Conservation (phyloP, 2,113 vertebrate species). For the Siniperca chuatsi region DNA sequence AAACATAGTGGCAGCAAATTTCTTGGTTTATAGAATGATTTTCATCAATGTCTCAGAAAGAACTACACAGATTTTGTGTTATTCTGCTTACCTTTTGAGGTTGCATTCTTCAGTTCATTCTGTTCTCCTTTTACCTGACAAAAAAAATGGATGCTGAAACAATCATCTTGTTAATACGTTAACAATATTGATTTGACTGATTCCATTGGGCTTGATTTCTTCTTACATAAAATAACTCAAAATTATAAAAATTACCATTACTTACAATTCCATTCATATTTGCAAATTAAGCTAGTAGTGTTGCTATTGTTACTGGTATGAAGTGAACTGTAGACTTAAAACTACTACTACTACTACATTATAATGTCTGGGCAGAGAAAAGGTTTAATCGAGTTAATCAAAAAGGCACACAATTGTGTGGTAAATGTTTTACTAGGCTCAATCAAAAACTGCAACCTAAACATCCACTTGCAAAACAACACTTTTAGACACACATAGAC, state of each 20-base stretch:
- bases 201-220: background rate
- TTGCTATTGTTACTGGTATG: background rate
- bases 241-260: background rate
- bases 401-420: background rate
- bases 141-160: background rate
- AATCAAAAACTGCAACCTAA: background rate
- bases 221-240: background rate
- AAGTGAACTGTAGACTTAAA: background rate
- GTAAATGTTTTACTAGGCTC: background rate
- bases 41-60: background rate
- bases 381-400: background rate
- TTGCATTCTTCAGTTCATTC: slow-evolving; percentile 82
- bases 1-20: background rate
- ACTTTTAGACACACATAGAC: background rate
- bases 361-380: background rate
- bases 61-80: background rate
- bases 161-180: background rate
- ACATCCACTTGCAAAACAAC: background rate
- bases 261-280: background rate
- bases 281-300: background rate
- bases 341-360: background rate
- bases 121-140: slow-evolving; percentile 89
- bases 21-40: background rate
- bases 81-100: slow-evolving; percentile 86
- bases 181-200: background rate